These are phyloP conservation scores for Melinaea marsaeus DNA, from an alignment of 2,888 invertebrate species.

Conservation along the genomic window DNA sequence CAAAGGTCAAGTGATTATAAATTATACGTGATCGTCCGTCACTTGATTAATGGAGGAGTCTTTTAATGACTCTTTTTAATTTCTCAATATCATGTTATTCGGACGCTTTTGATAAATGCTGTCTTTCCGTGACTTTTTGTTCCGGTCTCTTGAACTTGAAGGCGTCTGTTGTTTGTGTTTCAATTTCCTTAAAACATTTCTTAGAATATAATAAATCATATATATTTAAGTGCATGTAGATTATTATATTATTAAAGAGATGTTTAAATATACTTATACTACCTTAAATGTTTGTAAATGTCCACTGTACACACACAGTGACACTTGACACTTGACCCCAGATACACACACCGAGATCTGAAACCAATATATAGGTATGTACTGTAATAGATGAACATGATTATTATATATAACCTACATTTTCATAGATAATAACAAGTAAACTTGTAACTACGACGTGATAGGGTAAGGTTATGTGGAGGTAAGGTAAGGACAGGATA, in stretches of 20 bases:
- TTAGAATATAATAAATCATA: neutral
- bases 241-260: too few species aligned
- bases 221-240: neutral
- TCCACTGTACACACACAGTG: conserved; percentile 83
- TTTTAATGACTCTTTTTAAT: conserved; percentile 30
- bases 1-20: conserved; percentile 25
- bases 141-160: neutral
- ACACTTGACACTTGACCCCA: conserved; percentile 82
- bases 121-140: conserved; percentile 12
- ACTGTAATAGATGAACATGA: neutral
- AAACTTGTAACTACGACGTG: too few species aligned
- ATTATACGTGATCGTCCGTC: conserved; percentile 26
- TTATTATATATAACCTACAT: too few species aligned
- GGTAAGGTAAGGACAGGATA: too few species aligned
- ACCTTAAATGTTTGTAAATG: conserved; percentile 83
- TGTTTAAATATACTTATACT: conserved; percentile 31
- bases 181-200: neutral
- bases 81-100: conserved; percentile 35
- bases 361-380: conserved; percentile 45
- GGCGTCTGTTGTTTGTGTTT: neutral
- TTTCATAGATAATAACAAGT: too few species aligned
- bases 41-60: conserved; percentile 32
- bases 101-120: conserved; percentile 29
- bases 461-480: too few species aligned
- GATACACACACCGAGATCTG: conserved; percentile 82